A percentile compares a stretch with the other conserved stretches of the same genome.
These are phyloP conservation scores for Eubasilissa regina DNA, from an alignment of 1,140 invertebrate genomes.

Conservation along the genomic window DNA sequence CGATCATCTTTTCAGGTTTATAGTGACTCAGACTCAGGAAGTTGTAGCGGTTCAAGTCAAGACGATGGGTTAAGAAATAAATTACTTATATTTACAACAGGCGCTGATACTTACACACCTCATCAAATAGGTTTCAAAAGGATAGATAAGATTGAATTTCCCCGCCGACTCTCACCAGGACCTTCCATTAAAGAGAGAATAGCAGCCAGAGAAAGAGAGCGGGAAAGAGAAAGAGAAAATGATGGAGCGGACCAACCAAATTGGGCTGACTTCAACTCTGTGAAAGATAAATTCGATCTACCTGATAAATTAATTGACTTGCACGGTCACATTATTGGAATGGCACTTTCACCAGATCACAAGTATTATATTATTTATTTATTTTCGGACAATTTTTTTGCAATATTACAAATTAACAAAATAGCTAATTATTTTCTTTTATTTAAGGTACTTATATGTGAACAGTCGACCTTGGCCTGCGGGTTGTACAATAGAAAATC, in stretches of 20 bases:
- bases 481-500: conserved; percentile 84
- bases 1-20: conserved; percentile 27
- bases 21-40: conserved; percentile 54
- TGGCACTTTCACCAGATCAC: conserved; percentile 90
- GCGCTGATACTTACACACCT: conserved; percentile 88
- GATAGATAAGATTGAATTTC: conserved; percentile 82
- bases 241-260: conserved; percentile 68
- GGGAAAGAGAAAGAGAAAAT: conserved; percentile 71
- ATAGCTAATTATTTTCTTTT: conserved; percentile 1
- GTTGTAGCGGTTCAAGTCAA: conserved; percentile 61
- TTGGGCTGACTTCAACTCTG: conserved; percentile 80
- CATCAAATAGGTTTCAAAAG: conserved; percentile 91
- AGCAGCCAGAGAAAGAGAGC: conserved; percentile 72
- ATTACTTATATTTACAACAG: conserved; percentile 87
- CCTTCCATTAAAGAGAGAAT: conserved; percentile 79
- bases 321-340: conserved; percentile 92
- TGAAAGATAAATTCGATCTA: conserved; percentile 83
- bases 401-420: neutral
- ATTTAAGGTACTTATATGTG: conserved; percentile 85
- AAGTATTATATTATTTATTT: conserved; percentile 73
- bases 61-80: conserved; percentile 71
- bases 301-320: conserved; percentile 90
- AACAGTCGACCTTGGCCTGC: conserved; percentile 90
- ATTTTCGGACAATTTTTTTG: neutral
- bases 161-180: conserved; percentile 79